Evolutionary conservation across 2,797 vertebrate species (phyloP), one percentile per base, ranked within the genome.

Genomic region (Enteromius viviparus): DNA sequence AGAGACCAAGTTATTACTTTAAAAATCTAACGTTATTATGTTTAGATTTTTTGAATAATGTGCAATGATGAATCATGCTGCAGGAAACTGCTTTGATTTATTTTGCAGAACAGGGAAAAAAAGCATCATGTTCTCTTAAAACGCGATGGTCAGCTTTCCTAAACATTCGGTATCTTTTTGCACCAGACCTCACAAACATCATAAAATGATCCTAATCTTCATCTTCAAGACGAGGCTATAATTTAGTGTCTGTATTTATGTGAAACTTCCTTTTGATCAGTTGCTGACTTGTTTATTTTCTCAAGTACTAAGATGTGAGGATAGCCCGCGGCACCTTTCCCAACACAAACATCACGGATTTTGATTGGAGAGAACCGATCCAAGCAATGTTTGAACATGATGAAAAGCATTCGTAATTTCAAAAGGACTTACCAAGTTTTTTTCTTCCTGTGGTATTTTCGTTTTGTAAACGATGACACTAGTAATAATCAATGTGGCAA

Each of bases 251-350:
- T 82, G 60, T 65, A 66, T 66, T 82, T 82, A 66, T 68, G 34
- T 26, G 21, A 34, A 45, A 37, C 72, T 82, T 82, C 62, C 29
- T 68, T 82, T 82, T 82, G 81, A 82, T 82, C 81, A 32, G 45
- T 68, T 45, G 34, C 49, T 76, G 81, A 76, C 72, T 82, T 82
- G 80, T 81, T 81, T 81, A 81, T 82, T 17, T 82, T 58, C 49
- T 68, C 62, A 29, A 76, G 81, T 29, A 32, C 34, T 76, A 37
- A 68, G 68, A 84, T 80, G 45, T 75, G 29, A 64, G 21, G 40
- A 53, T 45, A 62, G 69, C 78, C 68, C 55, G 8, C 3, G 42
- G 82, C 82, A 34, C 23, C 21, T 62, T 49, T 78, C 83, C 68
- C 51, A 45, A 66, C n/a, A 9, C 78, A 71, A 55, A 71, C 53